Evolutionary conservation across 1,140 invertebrate species (phyloP), one percentile per base, ranked within the genome.

Genomic region (Neocloeon triangulifer): DNA sequence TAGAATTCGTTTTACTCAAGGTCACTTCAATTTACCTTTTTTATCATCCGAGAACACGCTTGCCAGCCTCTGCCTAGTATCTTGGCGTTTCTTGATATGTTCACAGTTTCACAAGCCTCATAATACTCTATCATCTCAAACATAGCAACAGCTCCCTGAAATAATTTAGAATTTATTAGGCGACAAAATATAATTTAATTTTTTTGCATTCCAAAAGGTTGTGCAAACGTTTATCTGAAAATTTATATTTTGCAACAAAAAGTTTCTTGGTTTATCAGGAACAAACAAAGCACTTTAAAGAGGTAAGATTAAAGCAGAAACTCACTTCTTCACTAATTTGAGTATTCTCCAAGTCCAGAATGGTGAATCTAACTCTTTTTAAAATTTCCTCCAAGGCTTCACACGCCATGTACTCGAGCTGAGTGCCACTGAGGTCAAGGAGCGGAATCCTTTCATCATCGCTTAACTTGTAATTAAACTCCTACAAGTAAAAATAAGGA

Each of bases 61-160:
- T 76, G 69, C 81, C 81, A 88, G 2, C 78, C 78, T 28, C 77
- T 53, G 23, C 63, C 62, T 25, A 69, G 69, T 46, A 79, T 72
- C 39, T 64, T 59, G 37, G 63, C 59, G 49, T 79, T 82, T 29
- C 64, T 69, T 13, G 72, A 72, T 33, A 89, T 74, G 49, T 78
- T 77, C 30, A 89, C 48, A 37, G 73, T 64, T 17, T 58, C 61
- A 2, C 74, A 65, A 25, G 79, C 79, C 47, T 88, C 80, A 54
- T 89, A 89, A 51, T 81, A 88, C 48, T 88, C 82, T 38, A 88
- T 66, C 77, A 88, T 86, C 49, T 88, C 81, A 53, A 85, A 86
- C 25, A 86, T 50, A 25, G 79, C 71, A 41, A 74, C 68, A 15
- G 65, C 51, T 42, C 50, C 51, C 57, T 62, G 41, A 4, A 37